phyloP scores from a whole-genome alignment of 2,797 vertebrate genomes.

The Propithecus perrieri region DNA sequence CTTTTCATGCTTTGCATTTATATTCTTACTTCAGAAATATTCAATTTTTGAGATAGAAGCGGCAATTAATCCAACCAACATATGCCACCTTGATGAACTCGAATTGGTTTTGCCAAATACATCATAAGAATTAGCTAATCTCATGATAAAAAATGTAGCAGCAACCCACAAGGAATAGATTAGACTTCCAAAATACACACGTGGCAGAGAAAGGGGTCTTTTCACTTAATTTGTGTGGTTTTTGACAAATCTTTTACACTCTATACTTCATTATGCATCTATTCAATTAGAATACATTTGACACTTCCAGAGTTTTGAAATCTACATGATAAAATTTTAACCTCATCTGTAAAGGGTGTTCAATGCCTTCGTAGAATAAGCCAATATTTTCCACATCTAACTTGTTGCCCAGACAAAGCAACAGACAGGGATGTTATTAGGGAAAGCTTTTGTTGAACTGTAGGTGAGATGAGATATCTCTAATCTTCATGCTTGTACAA shows the following conservation, averaged over 20 bases:
- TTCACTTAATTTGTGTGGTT: background rate
- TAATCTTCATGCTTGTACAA: background rate
- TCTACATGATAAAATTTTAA: background rate
- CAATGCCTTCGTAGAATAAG: background rate
- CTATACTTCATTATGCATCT: background rate
- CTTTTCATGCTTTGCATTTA: background rate
- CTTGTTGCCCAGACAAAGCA: background rate
- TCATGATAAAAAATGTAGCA: background rate
- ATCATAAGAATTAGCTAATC: background rate
- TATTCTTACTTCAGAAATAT: constrained; percentile 41
- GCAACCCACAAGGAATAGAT: background rate
- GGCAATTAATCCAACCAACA: background rate
- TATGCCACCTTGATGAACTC: background rate
- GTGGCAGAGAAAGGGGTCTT: background rate
- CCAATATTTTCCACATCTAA: background rate
- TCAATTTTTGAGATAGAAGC: background rate
- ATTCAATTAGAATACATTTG: background rate
- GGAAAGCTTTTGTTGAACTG: background rate
- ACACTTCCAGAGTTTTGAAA: constrained; percentile 2
- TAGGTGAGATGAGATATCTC: background rate
- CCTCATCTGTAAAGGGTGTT: background rate
- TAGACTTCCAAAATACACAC: background rate
- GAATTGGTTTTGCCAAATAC: background rate
- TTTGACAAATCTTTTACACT: background rate
- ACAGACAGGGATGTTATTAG: background rate